phyloP scores from a whole-genome alignment of 2,113 vertebrate species.

The Parotia lawesii region DNA sequence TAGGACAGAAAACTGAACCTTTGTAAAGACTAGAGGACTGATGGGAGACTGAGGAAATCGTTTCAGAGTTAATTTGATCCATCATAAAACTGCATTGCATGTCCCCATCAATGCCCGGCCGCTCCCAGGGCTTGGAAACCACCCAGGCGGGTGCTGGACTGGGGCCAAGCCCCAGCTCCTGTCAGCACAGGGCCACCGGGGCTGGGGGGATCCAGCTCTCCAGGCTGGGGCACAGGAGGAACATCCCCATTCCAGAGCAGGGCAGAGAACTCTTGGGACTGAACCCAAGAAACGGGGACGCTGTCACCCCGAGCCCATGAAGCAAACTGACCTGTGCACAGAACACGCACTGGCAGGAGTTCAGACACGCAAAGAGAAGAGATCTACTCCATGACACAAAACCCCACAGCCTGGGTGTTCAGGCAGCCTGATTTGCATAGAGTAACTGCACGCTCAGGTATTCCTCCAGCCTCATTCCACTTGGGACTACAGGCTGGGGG shows the following conservation, averaged over 20 bases:
- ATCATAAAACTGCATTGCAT: not conserved
- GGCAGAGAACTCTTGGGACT: not conserved
- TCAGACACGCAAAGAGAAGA: not conserved
- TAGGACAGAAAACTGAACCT: not conserved
- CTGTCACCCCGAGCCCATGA: not conserved
- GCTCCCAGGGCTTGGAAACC: not conserved
- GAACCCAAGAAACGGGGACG: accelerated
- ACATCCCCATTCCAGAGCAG: not conserved
- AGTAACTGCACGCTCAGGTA: not conserved
- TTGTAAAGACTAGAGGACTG: not conserved
- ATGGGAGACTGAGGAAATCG: accelerated
- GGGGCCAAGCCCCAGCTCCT: not conserved
- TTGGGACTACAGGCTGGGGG: not conserved
- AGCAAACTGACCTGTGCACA: not conserved
- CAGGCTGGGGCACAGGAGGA: not conserved
- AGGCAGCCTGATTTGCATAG: not conserved
- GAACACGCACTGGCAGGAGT: not conserved
- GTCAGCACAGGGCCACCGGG: accelerated
- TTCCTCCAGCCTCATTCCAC: not conserved
- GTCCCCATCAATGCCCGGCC: not conserved
- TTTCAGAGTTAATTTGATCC: not conserved
- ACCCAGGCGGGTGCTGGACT: accelerated
- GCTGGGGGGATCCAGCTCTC: not conserved
- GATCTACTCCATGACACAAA: not conserved
- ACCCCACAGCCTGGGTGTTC: not conserved